Evolutionary conservation across 2,113 vertebrate species (phyloP).

Genomic region (Eulacestoma nigropectus): DNA sequence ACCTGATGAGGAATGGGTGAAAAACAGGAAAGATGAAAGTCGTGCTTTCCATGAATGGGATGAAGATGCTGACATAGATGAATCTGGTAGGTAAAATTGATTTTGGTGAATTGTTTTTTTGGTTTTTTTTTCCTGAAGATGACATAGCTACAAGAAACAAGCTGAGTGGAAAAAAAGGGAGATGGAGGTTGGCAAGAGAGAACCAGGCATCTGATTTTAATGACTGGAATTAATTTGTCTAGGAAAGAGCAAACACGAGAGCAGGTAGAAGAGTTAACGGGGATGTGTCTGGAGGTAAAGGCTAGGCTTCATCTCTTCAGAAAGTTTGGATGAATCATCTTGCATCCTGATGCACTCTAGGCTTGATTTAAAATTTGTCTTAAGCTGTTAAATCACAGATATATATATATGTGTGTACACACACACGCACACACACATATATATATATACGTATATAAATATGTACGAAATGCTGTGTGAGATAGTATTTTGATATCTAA

Average conservation of each 20-base stretch:
- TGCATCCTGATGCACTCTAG: background rate
- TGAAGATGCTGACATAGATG: slow-evolving; percentile 95
- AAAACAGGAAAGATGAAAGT: slow-evolving; percentile 84
- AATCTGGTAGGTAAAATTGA: slow-evolving; percentile 79
- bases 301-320: background rate
- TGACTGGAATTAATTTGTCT: background rate
- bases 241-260: background rate
- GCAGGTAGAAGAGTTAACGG: background rate
- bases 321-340: background rate
- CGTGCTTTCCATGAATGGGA: slow-evolving; percentile 93
- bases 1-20: slow-evolving; percentile 90
- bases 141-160: background rate
- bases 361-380: background rate
- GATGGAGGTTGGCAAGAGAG: background rate
- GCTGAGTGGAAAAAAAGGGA: background rate
- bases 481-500: background rate
- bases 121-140: background rate
- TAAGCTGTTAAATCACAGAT: background rate
- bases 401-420: no score
- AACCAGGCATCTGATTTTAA: background rate
- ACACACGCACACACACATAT: no score
- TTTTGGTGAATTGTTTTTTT: background rate
- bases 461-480: background rate
- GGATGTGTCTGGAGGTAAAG: background rate
- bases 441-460: no score